Base-by-base conservation (phyloP, 2,797 vertebrate genomes). In the Danio jaintianensis region DNA sequence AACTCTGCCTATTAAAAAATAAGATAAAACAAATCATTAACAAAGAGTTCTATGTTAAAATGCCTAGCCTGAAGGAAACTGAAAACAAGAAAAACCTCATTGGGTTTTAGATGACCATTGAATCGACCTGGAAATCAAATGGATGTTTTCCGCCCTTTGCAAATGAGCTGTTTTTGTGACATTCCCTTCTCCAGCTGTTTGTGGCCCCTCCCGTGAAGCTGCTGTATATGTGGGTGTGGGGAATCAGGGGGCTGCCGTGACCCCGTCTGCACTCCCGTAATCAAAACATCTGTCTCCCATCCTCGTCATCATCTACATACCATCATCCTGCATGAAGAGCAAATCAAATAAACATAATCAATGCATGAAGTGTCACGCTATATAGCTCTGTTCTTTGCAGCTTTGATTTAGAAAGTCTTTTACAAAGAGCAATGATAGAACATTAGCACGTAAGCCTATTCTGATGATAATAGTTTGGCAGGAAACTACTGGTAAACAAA, bases 231-330 rank as follows among this genome's bases (percentile, higher is more conserved):
- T 73, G 75, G 68, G 76, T 52, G 79, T 76, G 62, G 66, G 18
- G 71, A 68, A 75, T 76, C 72, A 68, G 71, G 55, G 69, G 78
- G 69, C 45, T 29, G 58, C 42, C 2, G 3, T 42, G 70, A 70
- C 66, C 55, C 66, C 58, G 48, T 12, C 36, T 18, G 13, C 43
- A 42, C 76, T 61, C 12, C 73, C 53, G 47, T 45, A 4, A 43
- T 58, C 77, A 16, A 58, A 78, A 78, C 76, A 78, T 69, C 55
- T 78, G 66, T 61, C 66, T 69, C 36, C 55, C 20, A 61, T 70
- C n/a, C 45, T 40, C 6, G 2, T 52, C 66, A 42, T 53, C 18
- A 29, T 29, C 29, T n/a, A 16, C 48, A 36, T 29, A n/a, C 58
- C 18, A 79, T 18, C 48, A 72, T 64, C 59, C 38, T 71, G 5